Evolutionary conservation across 2,797 vertebrate genomes (phyloP).

Genomic region (Etheostoma perlongum): DNA sequence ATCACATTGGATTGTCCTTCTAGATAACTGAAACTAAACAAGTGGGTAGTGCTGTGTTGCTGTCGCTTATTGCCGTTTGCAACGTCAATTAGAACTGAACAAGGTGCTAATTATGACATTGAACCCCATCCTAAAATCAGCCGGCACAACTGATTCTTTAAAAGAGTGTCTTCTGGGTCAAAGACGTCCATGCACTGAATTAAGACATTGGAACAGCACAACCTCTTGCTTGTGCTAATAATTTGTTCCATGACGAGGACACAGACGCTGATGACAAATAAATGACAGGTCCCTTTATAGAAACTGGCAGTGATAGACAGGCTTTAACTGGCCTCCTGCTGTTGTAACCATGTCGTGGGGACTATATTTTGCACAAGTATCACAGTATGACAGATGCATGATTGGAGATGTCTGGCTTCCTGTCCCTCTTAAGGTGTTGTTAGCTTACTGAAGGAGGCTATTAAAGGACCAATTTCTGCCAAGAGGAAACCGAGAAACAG

Average conservation of each 20-base stretch:
- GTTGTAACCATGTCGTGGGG: background rate
- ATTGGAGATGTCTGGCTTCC: slow-evolving; percentile 27
- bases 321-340: background rate
- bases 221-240: background rate
- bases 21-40: slow-evolving; percentile 3
- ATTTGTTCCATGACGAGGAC: background rate
- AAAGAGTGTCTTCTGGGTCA: slow-evolving; percentile 4
- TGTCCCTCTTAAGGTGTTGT: slow-evolving; percentile 15
- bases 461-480: slow-evolving; percentile 45
- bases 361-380: slow-evolving; percentile 27
- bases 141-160: background rate
- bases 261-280: background rate
- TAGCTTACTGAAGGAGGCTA: slow-evolving; percentile 23
- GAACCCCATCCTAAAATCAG: background rate
- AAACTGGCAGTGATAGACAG: background rate
- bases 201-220: background rate
- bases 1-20: slow-evolving; percentile 5
- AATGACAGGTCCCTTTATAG: background rate
- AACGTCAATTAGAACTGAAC: background rate
- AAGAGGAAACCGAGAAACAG: slow-evolving; percentile 27
- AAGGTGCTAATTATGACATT: background rate
- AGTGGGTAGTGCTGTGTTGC: background rate
- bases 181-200: slow-evolving; percentile 13
- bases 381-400: slow-evolving; percentile 18
- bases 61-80: background rate